Conservation (phyloP, 2,797 vertebrate genomes). For the Sebastes jordani region DNA sequence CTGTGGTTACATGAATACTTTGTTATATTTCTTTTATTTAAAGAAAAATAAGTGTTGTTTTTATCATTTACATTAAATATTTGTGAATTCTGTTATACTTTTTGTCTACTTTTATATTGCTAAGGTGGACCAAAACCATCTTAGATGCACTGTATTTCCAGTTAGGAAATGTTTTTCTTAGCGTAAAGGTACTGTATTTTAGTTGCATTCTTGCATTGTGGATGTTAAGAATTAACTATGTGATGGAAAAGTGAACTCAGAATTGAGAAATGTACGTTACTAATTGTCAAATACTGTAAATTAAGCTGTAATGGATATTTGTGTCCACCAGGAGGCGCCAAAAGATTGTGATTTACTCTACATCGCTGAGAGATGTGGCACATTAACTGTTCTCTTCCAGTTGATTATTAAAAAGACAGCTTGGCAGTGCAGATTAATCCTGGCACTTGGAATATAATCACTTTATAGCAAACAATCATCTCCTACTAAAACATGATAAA, state of each 20-base stretch:
- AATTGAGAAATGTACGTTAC: neutral
- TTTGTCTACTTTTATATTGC: neutral
- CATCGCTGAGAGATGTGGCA: neutral
- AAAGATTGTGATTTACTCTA: neutral
- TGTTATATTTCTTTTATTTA: constrained; percentile 29
- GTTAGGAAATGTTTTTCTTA: neutral
- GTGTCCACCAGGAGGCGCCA: neutral
- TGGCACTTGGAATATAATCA: neutral
- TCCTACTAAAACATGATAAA: too few relatives aligned
- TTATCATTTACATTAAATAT: constrained; percentile 61
- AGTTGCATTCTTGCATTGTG: neutral
- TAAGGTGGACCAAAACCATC: neutral
- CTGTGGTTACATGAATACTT: neutral
- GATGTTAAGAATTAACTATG: neutral
- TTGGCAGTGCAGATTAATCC: neutral
- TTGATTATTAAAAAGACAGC: neutral
- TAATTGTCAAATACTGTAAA: neutral
- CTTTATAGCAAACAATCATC: neutral
- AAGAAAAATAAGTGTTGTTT: constrained; percentile 38
- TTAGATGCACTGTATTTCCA: neutral
- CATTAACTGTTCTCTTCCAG: neutral
- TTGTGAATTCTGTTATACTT: constrained; percentile 6
- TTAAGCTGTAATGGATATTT: neutral
- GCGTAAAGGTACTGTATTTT: neutral
- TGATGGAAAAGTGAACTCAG: neutral